Evolutionary conservation across 2,797 vertebrate species (phyloP), one percentile per base, ranked within the genome.

Genomic region (Heteromormyrus szaboi): DNA sequence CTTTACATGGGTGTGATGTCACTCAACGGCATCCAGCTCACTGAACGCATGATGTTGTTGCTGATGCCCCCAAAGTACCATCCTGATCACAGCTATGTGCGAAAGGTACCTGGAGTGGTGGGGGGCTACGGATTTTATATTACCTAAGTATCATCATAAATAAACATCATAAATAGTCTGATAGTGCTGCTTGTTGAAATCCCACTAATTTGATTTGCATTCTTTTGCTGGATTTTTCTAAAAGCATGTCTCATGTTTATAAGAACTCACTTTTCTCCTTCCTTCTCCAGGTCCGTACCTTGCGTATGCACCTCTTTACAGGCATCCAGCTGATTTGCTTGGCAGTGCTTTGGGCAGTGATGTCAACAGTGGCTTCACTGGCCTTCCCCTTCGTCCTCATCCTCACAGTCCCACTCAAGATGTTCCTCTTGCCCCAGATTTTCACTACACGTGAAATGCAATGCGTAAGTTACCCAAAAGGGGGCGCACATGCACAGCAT

Each of bases 1-100:
- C 96, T 99, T 87, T 99, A 99, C 93, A 99, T 99, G 98, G 98
- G 98, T 0, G 97, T 99, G 88, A 99, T 98, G 93, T 99, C 98
- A 1, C 97, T 99, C 1, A 99, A 98, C 0, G 98, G 98, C 0
- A 96, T 96, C 92, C 96, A 97, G 90, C 94, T 97, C 93, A 96
- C 95, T 0, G 95, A 96, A 91, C 95, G 96, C 79, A 92, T 97
- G 72, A 93, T 96, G 89, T 92, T 97, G 89, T 92, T 97, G 88
- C 97, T 99, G 46, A 98, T 98, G 97, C 96, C 97, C 0, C 95
- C 97, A 68, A 97, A 96, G 91, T 95, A 97, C 93, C 95, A 97
- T 90, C 97, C 97, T 0, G 96, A 97, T 0, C 94, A 96, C 89
- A 92, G 93, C 90, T 97, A 96, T 0, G 96, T 96, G 89, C 96